phyloP scores from a whole-genome alignment of 1,140 invertebrate genomes.

The Caenorhabditis inopinata region DNA sequence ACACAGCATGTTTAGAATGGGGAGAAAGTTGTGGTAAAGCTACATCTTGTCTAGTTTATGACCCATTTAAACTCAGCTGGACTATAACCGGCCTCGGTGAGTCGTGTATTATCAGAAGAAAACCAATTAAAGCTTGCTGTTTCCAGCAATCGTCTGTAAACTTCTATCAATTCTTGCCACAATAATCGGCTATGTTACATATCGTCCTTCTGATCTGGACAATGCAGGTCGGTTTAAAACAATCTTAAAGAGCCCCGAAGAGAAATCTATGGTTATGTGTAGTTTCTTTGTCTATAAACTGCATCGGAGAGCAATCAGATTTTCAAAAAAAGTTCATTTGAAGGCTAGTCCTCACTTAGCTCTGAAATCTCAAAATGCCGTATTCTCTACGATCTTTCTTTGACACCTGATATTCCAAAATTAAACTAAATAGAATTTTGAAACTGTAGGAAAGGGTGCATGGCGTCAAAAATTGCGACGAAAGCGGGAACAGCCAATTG shows the following conservation, averaged over 20 bases:
- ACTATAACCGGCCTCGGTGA: conserved; percentile 64
- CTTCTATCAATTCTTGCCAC: conserved; percentile 64
- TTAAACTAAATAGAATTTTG: too few relatives aligned
- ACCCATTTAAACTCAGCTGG: conserved; percentile 59
- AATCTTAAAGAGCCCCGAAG: too few relatives aligned
- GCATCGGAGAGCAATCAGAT: too few relatives aligned
- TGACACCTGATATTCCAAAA: too few relatives aligned
- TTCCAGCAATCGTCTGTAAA: conserved; percentile 65
- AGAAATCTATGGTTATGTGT: too few relatives aligned
- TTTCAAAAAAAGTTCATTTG: too few relatives aligned
- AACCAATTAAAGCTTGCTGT: background rate
- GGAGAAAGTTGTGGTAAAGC: conserved; percentile 58
- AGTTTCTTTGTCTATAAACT: conserved; percentile 46
- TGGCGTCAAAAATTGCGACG: background rate
- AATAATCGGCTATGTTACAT: conserved; percentile 65
- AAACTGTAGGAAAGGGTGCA: conserved; percentile 7
- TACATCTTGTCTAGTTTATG: conserved; percentile 62
- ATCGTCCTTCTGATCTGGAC: conserved; percentile 62
- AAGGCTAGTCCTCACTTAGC: too few relatives aligned
- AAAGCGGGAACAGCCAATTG: background rate
- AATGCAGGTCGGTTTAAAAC: conserved; percentile 59
- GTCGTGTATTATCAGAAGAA: background rate
- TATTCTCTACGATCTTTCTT: too few relatives aligned
- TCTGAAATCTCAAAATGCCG: too few relatives aligned
- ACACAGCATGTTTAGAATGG: conserved; percentile 65